Percentiles rank a stretch among this genome's conserved stretches.
These are phyloP conservation scores for Scyliorhinus canicula DNA, from an alignment of 2,797 vertebrate species.

Conservation along the genomic window DNA sequence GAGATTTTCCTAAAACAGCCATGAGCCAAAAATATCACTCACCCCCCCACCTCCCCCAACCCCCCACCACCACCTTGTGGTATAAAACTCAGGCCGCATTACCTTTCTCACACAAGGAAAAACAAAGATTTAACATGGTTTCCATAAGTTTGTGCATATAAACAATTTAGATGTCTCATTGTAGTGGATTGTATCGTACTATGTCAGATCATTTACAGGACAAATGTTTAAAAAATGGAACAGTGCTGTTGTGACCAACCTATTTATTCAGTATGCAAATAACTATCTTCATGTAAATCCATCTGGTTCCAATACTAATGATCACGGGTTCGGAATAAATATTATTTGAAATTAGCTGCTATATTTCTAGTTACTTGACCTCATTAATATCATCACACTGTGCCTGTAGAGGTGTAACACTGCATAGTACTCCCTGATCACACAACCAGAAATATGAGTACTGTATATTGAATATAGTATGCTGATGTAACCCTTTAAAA, in stretches of 20 bases:
- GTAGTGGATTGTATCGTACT: not conserved
- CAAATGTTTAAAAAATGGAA: slow-evolving; percentile 10
- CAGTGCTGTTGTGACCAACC: not conserved
- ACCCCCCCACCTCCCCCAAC: too few species aligned
- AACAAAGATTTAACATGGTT: not conserved
- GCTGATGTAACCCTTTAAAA: not conserved
- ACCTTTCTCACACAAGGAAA: not conserved
- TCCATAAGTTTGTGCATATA: not conserved
- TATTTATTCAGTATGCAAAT: slow-evolving; percentile 19
- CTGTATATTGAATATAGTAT: not conserved
- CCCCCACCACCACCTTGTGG: too few species aligned
- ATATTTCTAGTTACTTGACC: slow-evolving; percentile 34
- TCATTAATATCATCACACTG: slow-evolving; percentile 34
- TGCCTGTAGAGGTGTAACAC: slow-evolving; percentile 29
- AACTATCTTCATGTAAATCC: not conserved
- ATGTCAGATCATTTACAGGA: not conserved
- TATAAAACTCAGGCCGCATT: not conserved
- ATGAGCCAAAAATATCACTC: not conserved
- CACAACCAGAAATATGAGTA: not conserved
- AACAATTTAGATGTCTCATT: not conserved
- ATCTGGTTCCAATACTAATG: not conserved
- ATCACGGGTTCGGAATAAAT: slow-evolving; percentile 33
- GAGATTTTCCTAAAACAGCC: not conserved
- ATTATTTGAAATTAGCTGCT: slow-evolving; percentile 15
- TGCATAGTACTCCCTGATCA: slow-evolving; percentile 28